Base-by-base conservation (phyloP, 2,113 vertebrate species). In the Theristicus caerulescens region DNA sequence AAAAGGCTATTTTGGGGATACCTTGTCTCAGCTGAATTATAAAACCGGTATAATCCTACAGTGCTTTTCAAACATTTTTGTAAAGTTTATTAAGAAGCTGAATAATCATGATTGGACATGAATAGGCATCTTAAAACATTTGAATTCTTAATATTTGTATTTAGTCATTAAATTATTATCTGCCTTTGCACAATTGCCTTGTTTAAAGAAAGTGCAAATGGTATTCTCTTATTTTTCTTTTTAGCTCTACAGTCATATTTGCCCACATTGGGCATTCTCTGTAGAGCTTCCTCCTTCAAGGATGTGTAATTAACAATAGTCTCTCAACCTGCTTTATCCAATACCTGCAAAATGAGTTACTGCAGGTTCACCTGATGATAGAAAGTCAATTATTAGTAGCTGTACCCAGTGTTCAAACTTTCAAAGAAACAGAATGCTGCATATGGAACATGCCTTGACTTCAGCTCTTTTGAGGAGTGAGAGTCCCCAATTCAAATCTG, bases 401-500 rank as follows among this genome's bases (percentile, higher is more conserved):
- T 78, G 69, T 42, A 65, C 77, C 69, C 80, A 58, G 34, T 82
- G 73, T 80, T 96, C 73, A 67, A 79, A 73, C 78, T 91, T 96
- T 20, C 47, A 93, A 54, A 83, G 93, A 97, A 96, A 92, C 66
- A 88, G 87, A 93, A 88, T 82, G 64, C 79, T 92, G 79, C 67
- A 64, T 94, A 83, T 91, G 82, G 74, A 96, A 70, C 49, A 74
- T 65, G 71, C 62, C 74, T 95, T 87, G 86, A 90, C 87, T 94
- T 87, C 42, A 77, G 84, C 16, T 84, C 84, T 88, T 93, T 54
- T 85, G 58, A 89, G 84, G 89, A 96, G 69, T 15, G 61, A 83
- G 64, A 94, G 93, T 95, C 93, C 93, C 87, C 78, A 89, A 3
- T 82, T 95, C 66, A 90, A 61, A 90, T 91, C 58, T 81, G 86